Conservation (phyloP, 2,888 invertebrate genomes). For the Trachelus tabidus region DNA sequence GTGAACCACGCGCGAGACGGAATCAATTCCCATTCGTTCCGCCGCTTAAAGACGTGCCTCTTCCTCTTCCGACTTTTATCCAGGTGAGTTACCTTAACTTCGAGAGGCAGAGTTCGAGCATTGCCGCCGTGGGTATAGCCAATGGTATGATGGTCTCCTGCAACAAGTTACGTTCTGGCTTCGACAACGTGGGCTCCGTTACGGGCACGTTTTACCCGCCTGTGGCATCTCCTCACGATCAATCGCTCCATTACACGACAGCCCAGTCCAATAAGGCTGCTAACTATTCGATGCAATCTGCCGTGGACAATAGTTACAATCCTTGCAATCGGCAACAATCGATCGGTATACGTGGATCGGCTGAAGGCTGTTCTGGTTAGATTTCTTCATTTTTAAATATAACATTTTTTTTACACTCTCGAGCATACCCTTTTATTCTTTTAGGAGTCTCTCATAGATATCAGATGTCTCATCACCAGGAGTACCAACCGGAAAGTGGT, state of each 20-base stretch:
- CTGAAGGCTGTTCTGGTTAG: constrained; percentile 59
- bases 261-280: constrained; percentile 51
- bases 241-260: constrained; percentile 69
- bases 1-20: too few species aligned
- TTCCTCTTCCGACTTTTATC: constrained; percentile 9
- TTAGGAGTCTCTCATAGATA: constrained; percentile 59
- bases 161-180: constrained; percentile 84
- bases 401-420: background rate
- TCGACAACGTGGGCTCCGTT: constrained; percentile 85
- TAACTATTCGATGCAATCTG: constrained; percentile 56
- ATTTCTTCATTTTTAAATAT: background rate
- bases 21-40: too few species aligned
- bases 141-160: constrained; percentile 88
- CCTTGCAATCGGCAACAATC: constrained; percentile 56
- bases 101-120: constrained; percentile 65
- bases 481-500: constrained; percentile 51
- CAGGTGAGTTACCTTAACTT: constrained; percentile 63
- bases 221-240: constrained; percentile 85
- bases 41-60: too few species aligned
- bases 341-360: constrained; percentile 63
- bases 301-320: constrained; percentile 55
- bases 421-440: constrained; percentile 4
- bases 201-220: constrained; percentile 93
- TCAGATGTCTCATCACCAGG: constrained; percentile 57
- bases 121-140: constrained; percentile 85